Evolutionary conservation across 64 coral and sea anemone species (phyloP).

Genomic region (Actinia equina): DNA sequence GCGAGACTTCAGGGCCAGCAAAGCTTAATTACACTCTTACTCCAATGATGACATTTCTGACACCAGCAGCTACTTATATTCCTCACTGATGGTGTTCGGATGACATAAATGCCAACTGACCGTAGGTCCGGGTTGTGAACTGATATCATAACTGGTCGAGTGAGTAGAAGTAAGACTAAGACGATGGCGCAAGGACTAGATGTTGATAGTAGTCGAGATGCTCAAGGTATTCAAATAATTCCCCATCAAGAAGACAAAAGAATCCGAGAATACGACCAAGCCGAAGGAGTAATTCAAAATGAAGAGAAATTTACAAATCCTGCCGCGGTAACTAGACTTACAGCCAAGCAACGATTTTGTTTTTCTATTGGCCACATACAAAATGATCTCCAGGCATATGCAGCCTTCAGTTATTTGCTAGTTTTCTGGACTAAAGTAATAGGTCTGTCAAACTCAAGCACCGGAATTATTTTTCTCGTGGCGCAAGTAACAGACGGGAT

Average conservation of each 20-base stretch:
- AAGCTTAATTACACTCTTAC: too few species aligned
- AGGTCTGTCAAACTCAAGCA: conserved; percentile 38
- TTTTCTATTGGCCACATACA: conserved; percentile 48
- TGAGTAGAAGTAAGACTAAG: background rate
- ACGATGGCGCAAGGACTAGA: background rate
- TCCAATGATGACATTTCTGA: too few species aligned
- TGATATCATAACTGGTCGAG: too few species aligned
- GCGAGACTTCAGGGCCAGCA: too few species aligned
- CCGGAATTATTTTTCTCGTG: conserved; percentile 41
- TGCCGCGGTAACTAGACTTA: background rate
- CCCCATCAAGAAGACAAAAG: background rate
- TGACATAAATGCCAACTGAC: too few species aligned
- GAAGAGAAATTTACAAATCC: background rate
- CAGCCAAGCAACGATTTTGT: conserved; percentile 36
- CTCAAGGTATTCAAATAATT: background rate
- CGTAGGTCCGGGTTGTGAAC: too few species aligned
- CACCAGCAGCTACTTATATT: too few species aligned
- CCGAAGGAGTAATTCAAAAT: background rate
- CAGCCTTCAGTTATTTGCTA: conserved; percentile 44
- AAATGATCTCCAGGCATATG: conserved; percentile 45
- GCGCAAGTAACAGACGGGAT: conserved; percentile 44
- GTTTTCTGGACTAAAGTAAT: conserved; percentile 47
- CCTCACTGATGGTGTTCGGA: too few species aligned
- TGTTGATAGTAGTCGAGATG: background rate
- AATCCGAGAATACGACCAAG: too few species aligned